Evolutionary conservation across 2,113 vertebrate genomes (phyloP).

Genomic region (Cervus canadensis): DNA sequence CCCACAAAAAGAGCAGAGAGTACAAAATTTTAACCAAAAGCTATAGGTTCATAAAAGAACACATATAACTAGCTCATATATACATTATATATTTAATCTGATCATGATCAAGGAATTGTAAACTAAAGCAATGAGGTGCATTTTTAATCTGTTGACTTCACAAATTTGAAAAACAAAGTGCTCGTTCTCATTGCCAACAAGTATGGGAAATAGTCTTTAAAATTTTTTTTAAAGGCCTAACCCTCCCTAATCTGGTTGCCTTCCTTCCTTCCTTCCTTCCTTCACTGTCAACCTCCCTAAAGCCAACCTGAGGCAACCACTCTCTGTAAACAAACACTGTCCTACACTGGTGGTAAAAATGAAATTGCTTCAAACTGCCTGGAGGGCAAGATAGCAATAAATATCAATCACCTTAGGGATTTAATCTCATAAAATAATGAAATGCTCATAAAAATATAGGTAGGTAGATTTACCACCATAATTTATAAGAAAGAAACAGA

Average conservation of each 20-base stretch:
- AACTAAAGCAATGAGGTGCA: background rate
- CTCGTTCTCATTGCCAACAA: background rate
- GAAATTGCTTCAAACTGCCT: background rate
- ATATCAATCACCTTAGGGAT: background rate
- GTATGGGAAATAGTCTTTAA: background rate
- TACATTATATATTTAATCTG: background rate
- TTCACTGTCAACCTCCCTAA: background rate
- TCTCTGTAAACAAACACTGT: background rate
- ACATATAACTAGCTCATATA: background rate
- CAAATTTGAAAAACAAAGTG: slow-evolving; percentile 23
- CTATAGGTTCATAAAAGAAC: background rate
- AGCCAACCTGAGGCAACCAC: background rate
- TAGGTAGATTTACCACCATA: background rate
- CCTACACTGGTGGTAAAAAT: background rate
- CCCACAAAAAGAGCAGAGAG: background rate
- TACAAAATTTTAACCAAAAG: background rate
- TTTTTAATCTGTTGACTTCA: slow-evolving; percentile 17
- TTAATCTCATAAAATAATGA: slow-evolving; percentile 39
- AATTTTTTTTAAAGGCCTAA: background rate
- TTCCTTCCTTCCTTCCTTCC: background rate
- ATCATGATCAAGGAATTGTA: background rate
- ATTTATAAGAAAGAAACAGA: slow-evolving; percentile 45
- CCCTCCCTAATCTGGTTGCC: background rate
- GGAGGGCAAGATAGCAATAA: background rate
- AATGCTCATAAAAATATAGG: background rate